phyloP scores from a whole-genome alignment of 2,113 vertebrate species.

The Brachyhypopomus gauderio region DNA sequence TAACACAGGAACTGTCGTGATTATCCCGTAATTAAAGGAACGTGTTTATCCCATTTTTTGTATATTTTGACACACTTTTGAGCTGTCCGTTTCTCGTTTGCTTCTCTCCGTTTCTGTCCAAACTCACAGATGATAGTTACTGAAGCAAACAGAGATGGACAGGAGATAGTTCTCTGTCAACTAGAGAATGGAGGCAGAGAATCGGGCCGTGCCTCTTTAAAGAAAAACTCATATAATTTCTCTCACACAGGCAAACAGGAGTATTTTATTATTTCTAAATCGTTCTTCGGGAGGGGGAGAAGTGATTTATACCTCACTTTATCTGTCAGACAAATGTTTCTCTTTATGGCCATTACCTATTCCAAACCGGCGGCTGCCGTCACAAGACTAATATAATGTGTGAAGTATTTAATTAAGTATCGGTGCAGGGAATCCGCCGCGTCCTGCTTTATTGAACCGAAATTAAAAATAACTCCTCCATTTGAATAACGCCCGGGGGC shows the following conservation, averaged over 20 bases:
- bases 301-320: slow-evolving; percentile 69
- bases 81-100: not conserved
- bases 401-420: slow-evolving; percentile 75
- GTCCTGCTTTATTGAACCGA: slow-evolving; percentile 72
- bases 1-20: too few relatives aligned
- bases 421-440: slow-evolving; percentile 69
- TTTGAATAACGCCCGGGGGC: slow-evolving; percentile 74
- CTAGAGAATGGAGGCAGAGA: slow-evolving; percentile 18
- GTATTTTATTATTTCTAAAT: slow-evolving; percentile 65
- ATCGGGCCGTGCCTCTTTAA: slow-evolving; percentile 40
- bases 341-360: slow-evolving; percentile 70
- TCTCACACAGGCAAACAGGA: slow-evolving; percentile 51
- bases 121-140: not conserved
- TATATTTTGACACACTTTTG: not conserved
- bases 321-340: slow-evolving; percentile 70
- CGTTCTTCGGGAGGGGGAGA: slow-evolving; percentile 53
- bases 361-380: slow-evolving; percentile 59
- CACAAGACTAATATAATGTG: slow-evolving; percentile 65
- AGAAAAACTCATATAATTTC: slow-evolving; percentile 53
- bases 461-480: slow-evolving; percentile 70
- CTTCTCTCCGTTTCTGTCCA: not conserved
- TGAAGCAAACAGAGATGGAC: not conserved
- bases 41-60: too few relatives aligned
- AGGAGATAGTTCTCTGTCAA: slow-evolving; percentile 12
- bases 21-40: too few relatives aligned